A percentile compares a stretch with the other conserved stretches of the same genome.
These are phyloP conservation scores for Halocynthia aurantium DNA, from an alignment of 23 tunicate genomes.

Conservation along the genomic window DNA sequence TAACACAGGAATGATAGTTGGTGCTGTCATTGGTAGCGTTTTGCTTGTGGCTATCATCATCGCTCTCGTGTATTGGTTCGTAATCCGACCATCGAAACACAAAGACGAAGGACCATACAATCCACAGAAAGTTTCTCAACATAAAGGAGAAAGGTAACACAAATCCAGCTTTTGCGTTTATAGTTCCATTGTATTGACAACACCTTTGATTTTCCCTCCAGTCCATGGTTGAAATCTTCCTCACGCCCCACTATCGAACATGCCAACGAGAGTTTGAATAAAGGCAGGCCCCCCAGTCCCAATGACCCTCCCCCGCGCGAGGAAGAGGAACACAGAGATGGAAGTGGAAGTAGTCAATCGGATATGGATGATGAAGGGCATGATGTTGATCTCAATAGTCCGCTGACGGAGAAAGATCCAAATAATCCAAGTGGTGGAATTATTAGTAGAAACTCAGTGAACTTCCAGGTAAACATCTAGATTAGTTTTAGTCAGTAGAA, in stretches of 20 bases:
- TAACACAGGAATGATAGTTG: conserved; percentile 49
- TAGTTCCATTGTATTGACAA: no score
- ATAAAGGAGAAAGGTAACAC: background rate
- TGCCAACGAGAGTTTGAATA: conserved; percentile 51
- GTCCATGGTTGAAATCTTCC: conserved; percentile 6
- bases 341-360: conserved; percentile 8
- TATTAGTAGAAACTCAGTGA: conserved; percentile 59
- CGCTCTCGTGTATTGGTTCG: conserved; percentile 35
- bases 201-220: no score
- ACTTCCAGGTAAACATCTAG: conserved; percentile 45
- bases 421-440: conserved; percentile 33
- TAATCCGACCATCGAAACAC: conserved; percentile 29
- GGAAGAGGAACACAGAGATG: conserved; percentile 16
- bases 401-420: conserved; percentile 7
- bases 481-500: background rate
- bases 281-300: conserved; percentile 72
- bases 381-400: conserved; percentile 39
- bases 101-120: conserved; percentile 64
- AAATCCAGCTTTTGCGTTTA: no score
- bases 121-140: background rate
- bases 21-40: conserved; percentile 51
- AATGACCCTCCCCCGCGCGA: conserved; percentile 58
- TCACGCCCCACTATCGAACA: conserved; percentile 60
- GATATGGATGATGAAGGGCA: conserved; percentile 54
- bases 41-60: conserved; percentile 26